A percentile compares a stretch with the other conserved stretches of the same genome.
These are phyloP conservation scores for Sminthurinus aureus DNA, from an alignment of 2,888 invertebrate genomes.

Conservation along the genomic window DNA sequence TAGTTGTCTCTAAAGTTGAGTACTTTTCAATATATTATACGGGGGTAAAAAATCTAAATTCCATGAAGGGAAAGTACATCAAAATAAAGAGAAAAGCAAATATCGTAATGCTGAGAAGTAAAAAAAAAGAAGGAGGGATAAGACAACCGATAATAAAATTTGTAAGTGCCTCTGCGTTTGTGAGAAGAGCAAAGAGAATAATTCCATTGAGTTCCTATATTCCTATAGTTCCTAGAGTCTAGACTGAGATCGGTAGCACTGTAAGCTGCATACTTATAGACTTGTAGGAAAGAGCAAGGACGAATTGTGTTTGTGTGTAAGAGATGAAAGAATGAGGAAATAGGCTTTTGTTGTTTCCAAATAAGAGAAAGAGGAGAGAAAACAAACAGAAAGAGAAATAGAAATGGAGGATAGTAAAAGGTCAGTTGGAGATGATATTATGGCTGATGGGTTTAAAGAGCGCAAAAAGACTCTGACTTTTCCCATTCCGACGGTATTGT, in stretches of 20 bases:
- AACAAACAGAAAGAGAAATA: too few relatives aligned
- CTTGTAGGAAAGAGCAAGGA: slow-evolving; percentile 23
- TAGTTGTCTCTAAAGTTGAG: too few relatives aligned
- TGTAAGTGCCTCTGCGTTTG: not conserved
- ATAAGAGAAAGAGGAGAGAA: slow-evolving; percentile 18
- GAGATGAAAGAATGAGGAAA: slow-evolving; percentile 45
- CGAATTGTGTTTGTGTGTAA: slow-evolving; percentile 12
- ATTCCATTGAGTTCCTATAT: slow-evolving; percentile 24
- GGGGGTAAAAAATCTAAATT: too few relatives aligned
- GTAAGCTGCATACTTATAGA: too few relatives aligned
- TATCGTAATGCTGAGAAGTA: not conserved
- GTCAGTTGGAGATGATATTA: slow-evolving; percentile 55
- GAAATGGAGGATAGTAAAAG: too few relatives aligned
- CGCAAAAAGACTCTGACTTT: slow-evolving; percentile 43
- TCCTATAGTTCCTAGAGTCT: too few relatives aligned
- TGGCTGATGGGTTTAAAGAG: slow-evolving; percentile 57
- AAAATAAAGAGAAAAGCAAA: too few relatives aligned
- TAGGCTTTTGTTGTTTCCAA: slow-evolving; percentile 50
- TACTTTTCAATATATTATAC: too few relatives aligned
- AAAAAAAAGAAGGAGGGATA: not conserved
- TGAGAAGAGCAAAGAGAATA: slow-evolving; percentile 13
- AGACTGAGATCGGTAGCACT: too few relatives aligned
- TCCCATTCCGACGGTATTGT: too few relatives aligned
- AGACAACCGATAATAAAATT: slow-evolving; percentile 12
- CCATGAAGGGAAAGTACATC: too few relatives aligned